phyloP scores from a whole-genome alignment of 2,797 vertebrate genomes.

The Mareca penelope region DNA sequence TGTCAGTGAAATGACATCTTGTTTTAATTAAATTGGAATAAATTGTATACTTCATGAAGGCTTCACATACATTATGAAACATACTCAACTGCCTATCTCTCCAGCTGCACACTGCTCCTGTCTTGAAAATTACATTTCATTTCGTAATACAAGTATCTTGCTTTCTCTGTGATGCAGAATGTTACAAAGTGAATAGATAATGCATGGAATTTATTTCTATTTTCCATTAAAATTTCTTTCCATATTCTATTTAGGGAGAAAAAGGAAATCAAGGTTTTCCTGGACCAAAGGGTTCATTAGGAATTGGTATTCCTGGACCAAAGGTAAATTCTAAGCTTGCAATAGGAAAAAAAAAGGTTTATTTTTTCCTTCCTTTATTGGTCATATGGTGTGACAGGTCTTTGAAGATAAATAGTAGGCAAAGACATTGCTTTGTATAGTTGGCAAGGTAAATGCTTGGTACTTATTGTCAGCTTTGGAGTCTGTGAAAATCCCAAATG shows the following conservation, averaged over 20 bases:
- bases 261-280: conserved; percentile 82
- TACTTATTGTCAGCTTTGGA: background rate
- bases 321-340: conserved; percentile 79
- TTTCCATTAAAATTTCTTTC: background rate
- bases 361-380: background rate
- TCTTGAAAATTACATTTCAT: background rate
- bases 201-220: background rate
- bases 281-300: conserved; percentile 82
- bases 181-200: background rate
- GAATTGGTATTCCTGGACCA: conserved; percentile 82
- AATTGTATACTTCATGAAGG: background rate
- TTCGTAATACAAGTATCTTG: background rate
- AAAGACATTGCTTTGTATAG: background rate
- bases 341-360: background rate
- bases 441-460: background rate
- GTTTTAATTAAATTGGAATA: background rate
- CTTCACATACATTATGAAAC: background rate
- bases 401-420: background rate
- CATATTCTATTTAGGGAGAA: conserved; percentile 80
- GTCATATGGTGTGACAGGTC: background rate
- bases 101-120: background rate
- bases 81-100: background rate
- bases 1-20: background rate
- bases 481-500: background rate
- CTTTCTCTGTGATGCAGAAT: background rate